Base-by-base conservation (phyloP, 2,797 vertebrate species). In the Gymnothorax javanicus region DNA sequence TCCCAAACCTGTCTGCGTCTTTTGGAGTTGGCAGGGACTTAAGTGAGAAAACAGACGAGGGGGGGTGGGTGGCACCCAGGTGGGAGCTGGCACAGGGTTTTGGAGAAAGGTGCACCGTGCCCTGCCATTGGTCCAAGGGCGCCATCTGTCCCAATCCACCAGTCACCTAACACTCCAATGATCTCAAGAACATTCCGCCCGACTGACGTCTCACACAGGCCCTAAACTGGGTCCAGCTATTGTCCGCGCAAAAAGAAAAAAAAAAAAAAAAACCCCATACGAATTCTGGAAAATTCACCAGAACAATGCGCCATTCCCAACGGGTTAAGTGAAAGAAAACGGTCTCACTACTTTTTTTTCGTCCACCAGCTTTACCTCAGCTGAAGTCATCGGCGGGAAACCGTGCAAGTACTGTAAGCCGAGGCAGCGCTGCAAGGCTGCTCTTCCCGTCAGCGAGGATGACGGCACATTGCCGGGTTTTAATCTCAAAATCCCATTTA, bases 21-120 rank as follows among this genome's bases (percentile, higher is more conserved):
- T 83, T 83, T 87, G 71, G 56, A 58, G 91, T 89, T 95, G 91
- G 87, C 0, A 9, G 71, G 82, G 92, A 92, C 93, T 83, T 12
- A 90, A 92, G 91, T 77, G 87, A 89, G 90, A 95, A 95, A 95
- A 94, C 95, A 94, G 94, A 95, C 93, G 93, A 90, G 88, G 92
- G 91, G 33, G 95, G 97, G 95, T 97, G 97, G 97, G 97, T 97
- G 97, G 96, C 93, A 91, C 93, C 93, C 94, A 95, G 96, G 96
- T 95, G 95, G 96, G 94, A 94, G 93, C 88, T 89, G 90, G 91
- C 82, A 57, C 87, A 87, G 90, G 88, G 89, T 90, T 90, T 84
- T 88, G 91, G 91, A 86, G 86, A 89, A 85, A 85, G 88, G 92
- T 87, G 87, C 91, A 90, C 90, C 91, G 90, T 91, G 83, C 54